Base-by-base conservation (phyloP, 2,888 invertebrate genomes). In the Pyralis farinalis region DNA sequence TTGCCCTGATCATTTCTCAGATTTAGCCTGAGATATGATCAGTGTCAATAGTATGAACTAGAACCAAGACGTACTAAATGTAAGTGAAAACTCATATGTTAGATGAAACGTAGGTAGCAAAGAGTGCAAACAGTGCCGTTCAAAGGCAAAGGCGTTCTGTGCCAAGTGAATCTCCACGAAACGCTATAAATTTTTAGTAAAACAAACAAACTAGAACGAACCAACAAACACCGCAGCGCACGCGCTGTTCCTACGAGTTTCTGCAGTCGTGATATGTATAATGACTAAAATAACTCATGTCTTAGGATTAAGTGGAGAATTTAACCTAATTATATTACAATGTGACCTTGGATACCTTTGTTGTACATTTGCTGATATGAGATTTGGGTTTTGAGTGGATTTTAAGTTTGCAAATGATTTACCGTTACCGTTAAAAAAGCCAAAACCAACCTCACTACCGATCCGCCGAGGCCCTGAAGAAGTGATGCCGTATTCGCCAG, bases 141-240 rank as follows among this genome's bases (percentile, higher is more conserved):
- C 79, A 82, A 80, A 81, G 75, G 63, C 59, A 57, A 57, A 62
- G 50, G 58, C 60, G 58, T 32, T 38, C 16, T 16, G 16, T 4
- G 32, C 58, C 63, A 59, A 58, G 63, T 56, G 62, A 70, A 71
- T 73, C 72, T 72, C 64, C 55, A 60, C 67, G 65, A 66, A 74
- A 63, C 67, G 71, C 71, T 65, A 74, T 78, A 78, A 73, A 72
- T 80, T 82, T 79, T 79, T 79, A 74, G 65, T 74, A 77, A 80
- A 80, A 77, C 76, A 82, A 82, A 83, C 81, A 80, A 53, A 62
- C 62, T 52, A 49, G 63, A 62, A 55, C 59, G 67, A 54, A 56
- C 61, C 73, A 73, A 77, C 74, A 81, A 77, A 80, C 71, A 70
- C 43, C 44, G 66, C 16, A 16, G 59, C 70, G 66, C 71, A 71